These are phyloP conservation scores for Pemphigus obesinymphae DNA, from an alignment of 1,140 invertebrate genomes.

Conservation along the genomic window DNA sequence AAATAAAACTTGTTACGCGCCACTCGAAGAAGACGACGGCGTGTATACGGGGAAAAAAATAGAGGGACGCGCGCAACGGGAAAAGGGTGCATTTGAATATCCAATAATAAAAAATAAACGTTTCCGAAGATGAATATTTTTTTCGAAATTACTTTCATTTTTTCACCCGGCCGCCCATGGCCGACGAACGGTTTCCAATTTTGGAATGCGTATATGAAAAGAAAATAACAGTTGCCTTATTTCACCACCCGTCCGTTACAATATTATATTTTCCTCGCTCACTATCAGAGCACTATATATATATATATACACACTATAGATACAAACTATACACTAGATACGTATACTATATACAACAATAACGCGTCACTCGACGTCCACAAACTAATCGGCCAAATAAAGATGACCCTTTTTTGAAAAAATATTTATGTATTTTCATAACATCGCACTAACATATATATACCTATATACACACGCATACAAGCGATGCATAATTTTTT, in stretches of 20 bases:
- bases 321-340: background rate
- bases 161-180: background rate
- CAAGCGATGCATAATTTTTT: background rate
- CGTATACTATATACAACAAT: background rate
- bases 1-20: conserved; percentile 38
- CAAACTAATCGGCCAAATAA: background rate
- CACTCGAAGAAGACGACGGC: background rate
- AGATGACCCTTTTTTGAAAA: background rate
- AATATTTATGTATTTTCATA: background rate
- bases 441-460: no score
- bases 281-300: background rate
- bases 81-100: conserved; percentile 34
- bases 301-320: background rate
- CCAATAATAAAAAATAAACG: conserved; percentile 41
- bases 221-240: conserved; percentile 21
- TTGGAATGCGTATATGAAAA: conserved; percentile 27
- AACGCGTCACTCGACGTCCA: background rate
- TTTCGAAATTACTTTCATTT: conserved; percentile 39
- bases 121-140: conserved; percentile 39
- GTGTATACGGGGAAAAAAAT: no score
- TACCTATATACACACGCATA: no score
- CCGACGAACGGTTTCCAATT: conserved; percentile 31
- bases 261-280: background rate
- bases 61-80: background rate
- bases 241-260: background rate